phyloP scores from a whole-genome alignment of 2,888 invertebrate genomes.

The Pseudoips prasinana region DNA sequence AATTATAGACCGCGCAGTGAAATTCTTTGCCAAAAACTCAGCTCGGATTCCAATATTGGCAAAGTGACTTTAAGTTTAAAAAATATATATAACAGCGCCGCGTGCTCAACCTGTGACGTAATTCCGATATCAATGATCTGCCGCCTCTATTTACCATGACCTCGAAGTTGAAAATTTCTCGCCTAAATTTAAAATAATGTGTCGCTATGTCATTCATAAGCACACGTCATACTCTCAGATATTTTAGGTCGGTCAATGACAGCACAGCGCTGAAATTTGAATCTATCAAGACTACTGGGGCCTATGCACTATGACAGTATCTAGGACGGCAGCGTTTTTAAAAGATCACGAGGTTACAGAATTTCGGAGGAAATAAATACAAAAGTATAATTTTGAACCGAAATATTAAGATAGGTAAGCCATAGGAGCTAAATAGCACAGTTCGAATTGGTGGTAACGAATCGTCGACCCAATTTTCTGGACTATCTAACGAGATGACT shows the following conservation, averaged over 20 bases:
- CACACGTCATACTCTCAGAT: conserved; percentile 58
- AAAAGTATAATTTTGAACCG: too few species aligned
- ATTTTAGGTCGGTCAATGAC: conserved; percentile 74
- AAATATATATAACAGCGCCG: conserved; percentile 20
- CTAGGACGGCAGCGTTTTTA: too few species aligned
- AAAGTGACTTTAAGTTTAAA: conserved; percentile 17
- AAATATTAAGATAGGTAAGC: too few species aligned
- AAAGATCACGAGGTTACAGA: too few species aligned
- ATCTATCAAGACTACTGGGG: conserved; percentile 36
- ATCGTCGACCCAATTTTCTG: conserved; percentile 68
- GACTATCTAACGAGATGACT: conserved; percentile 60
- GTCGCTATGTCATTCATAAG: conserved; percentile 56
- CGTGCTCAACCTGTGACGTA: conserved; percentile 53
- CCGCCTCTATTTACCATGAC: conserved; percentile 48
- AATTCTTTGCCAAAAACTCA: conserved; percentile 21
- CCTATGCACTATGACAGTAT: conserved; percentile 33
- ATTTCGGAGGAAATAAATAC: too few species aligned
- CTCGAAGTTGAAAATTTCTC: conserved; percentile 59
- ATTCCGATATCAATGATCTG: conserved; percentile 43
- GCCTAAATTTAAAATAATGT: conserved; percentile 62
- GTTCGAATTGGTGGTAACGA: conserved; percentile 38
- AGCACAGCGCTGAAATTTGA: conserved; percentile 38
- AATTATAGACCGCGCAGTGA: conserved; percentile 9
- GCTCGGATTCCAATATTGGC: conserved; percentile 14
- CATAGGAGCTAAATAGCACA: too few species aligned